Evolutionary conservation across 2,797 vertebrate genomes (phyloP), one percentile per base, ranked within the genome.

Genomic region (Anabacerthia variegaticeps): DNA sequence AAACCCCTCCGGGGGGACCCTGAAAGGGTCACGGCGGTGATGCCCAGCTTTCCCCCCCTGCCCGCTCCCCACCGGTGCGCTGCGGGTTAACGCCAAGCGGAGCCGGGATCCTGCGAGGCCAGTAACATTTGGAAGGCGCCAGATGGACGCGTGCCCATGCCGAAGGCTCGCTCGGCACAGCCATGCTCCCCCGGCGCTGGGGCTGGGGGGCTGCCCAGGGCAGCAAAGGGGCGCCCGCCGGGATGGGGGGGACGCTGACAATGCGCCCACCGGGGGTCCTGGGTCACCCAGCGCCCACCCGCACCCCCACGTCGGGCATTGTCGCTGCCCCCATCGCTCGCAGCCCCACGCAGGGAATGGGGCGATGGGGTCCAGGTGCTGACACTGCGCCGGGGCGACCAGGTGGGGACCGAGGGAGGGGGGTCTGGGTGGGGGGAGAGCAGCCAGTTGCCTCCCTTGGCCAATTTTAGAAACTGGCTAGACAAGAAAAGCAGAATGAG

Each of bases 391-490:
- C 15, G 39, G 66, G 66, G 71, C 6, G 26, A 28, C 85, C 66
- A 86, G 78, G 77, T 76, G 78, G 75, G 82, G 65, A 61, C 10
- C 9, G 9, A 39, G n/a, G 72, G 30, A 71, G 39, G 75, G 73
- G 84, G 77, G 46, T 86, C 55, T 12, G 36, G 30, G 80, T 27
- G 59, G 85, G 93, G 92, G 91, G 49, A 51, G 41, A 89, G 76
- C 79, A 75, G 71, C 79, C 92, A 77, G 52, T 91, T 93, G 92
- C 91, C 79, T 96, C 86, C 80, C 77, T 89, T 27, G 54, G 91
- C 95, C 96, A 88, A 85, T 97, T 96, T 96, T 94, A 97, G 95
- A 95, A 97, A 96, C 96, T 54, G 84, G 93, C 95, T 90, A 80
- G 95, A 96, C 92, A 48, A 93, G 96, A 93, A 93, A 88, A 75